These are phyloP conservation scores for Melanostigma gelatinosum DNA, from an alignment of 2,113 vertebrate species.

Conservation along the genomic window DNA sequence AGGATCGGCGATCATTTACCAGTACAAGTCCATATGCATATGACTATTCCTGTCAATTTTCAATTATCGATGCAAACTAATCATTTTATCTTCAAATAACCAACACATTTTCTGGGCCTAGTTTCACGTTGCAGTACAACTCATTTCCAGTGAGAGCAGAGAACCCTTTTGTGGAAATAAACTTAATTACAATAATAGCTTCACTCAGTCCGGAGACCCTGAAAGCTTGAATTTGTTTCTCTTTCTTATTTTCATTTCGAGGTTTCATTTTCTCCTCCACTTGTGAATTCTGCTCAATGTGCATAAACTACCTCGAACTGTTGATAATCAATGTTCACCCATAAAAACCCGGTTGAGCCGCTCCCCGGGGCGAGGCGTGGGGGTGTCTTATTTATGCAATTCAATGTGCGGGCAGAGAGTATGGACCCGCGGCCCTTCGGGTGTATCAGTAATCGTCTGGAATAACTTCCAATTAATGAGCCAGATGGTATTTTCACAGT, in stretches of 20 bases:
- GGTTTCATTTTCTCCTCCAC: conserved; percentile 48
- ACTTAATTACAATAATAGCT: conserved; percentile 54
- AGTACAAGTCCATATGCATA: not conserved
- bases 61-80: conserved; percentile 37
- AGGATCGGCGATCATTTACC: not conserved
- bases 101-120: not conserved
- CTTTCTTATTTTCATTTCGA: conserved; percentile 41
- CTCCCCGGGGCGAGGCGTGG: conserved; percentile 32
- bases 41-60: conserved; percentile 34
- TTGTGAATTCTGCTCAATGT: conserved; percentile 39
- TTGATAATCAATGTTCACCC: conserved; percentile 71
- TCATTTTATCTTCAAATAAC: conserved; percentile 35
- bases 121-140: conserved; percentile 23
- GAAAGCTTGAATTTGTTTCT: conserved; percentile 41
- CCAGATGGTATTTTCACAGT: conserved; percentile 80
- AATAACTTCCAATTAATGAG: conserved; percentile 81
- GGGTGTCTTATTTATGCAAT: conserved; percentile 76
- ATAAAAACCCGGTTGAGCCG: conserved; percentile 44
- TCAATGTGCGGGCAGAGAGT: conserved; percentile 65
- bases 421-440: conserved; percentile 52
- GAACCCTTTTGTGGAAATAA: conserved; percentile 36
- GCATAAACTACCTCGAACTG: conserved; percentile 68
- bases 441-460: conserved; percentile 76
- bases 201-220: conserved; percentile 39
- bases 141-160: conserved; percentile 27